Percentiles rank a stretch among this genome's conserved stretches.
phyloP scores from a whole-genome alignment of 37 sponge, comb jelly and placozoan genomes.

The Haliclona indistincta region DNA sequence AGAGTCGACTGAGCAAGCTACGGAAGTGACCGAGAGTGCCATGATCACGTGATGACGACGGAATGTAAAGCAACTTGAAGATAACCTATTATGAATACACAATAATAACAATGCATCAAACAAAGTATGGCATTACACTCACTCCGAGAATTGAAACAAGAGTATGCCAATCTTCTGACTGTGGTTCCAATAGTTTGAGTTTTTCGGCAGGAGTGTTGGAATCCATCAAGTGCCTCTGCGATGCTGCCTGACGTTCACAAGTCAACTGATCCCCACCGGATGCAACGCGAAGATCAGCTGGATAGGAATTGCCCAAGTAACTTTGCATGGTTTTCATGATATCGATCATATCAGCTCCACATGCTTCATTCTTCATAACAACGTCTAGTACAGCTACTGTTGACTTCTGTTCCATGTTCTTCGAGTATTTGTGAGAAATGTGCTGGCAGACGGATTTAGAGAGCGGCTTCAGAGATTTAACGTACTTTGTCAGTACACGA shows the following conservation, averaged over 20 bases:
- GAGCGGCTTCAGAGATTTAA: constrained; percentile 8
- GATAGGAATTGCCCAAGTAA: constrained; percentile 19
- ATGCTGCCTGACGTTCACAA: constrained; percentile 17
- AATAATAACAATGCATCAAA: background rate
- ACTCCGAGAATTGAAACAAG: constrained; percentile 14
- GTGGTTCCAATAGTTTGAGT: constrained; percentile 28
- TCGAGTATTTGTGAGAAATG: constrained; percentile 25
- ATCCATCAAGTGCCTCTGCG: constrained; percentile 19
- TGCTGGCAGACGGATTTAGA: background rate
- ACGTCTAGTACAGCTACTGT: constrained; percentile 28
- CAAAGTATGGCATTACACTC: background rate
- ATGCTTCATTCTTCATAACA: constrained; percentile 30
- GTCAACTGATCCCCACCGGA: constrained; percentile 52
- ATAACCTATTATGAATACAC: constrained; percentile 1
- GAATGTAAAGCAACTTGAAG: constrained; percentile 5
- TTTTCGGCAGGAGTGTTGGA: constrained; percentile 19
- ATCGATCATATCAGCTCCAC: constrained; percentile 21
- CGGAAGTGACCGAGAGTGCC: constrained; percentile 29
- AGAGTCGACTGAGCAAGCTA: constrained; percentile 3
- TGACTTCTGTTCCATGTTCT: constrained; percentile 17
- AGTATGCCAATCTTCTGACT: constrained; percentile 39
- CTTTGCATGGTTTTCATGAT: constrained; percentile 31
- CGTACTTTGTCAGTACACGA: background rate
- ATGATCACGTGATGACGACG: constrained; percentile 34
- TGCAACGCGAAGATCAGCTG: background rate